Evolutionary conservation across 1,140 invertebrate species (phyloP).

Genomic region (Platyscapa corneri): DNA sequence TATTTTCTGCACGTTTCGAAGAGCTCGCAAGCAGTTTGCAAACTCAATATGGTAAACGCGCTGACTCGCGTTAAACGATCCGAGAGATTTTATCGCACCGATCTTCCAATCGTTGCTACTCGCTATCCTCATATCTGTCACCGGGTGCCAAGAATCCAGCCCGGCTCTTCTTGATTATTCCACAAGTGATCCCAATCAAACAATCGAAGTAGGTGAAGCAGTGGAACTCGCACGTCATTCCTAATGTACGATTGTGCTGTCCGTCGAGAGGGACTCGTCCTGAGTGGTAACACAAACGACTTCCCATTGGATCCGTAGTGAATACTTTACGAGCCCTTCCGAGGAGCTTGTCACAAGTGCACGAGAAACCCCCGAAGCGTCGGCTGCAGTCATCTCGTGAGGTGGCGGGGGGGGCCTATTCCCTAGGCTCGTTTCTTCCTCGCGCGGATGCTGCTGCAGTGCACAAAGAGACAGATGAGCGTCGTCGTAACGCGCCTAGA

Average conservation of each 20-base stretch:
- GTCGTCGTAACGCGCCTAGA: neutral
- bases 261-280: too few species aligned
- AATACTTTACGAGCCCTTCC: too few species aligned
- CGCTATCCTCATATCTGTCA: neutral
- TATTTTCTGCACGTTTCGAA: neutral
- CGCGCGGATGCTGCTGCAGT: too few species aligned
- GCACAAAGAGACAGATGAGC: neutral
- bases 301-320: too few species aligned
- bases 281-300: too few species aligned
- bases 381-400: too few species aligned
- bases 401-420: too few species aligned
- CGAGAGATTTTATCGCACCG: neutral
- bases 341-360: neutral
- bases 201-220: too few species aligned
- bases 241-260: too few species aligned
- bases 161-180: neutral
- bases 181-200: neutral
- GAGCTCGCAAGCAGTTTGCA: neutral
- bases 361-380: neutral
- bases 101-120: neutral
- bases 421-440: neutral
- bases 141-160: too few species aligned
- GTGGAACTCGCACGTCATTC: too few species aligned
- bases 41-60: neutral
- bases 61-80: neutral